These are phyloP conservation scores for Echeneis naucrates DNA, from an alignment of 2,797 vertebrate genomes.

Conservation along the genomic window DNA sequence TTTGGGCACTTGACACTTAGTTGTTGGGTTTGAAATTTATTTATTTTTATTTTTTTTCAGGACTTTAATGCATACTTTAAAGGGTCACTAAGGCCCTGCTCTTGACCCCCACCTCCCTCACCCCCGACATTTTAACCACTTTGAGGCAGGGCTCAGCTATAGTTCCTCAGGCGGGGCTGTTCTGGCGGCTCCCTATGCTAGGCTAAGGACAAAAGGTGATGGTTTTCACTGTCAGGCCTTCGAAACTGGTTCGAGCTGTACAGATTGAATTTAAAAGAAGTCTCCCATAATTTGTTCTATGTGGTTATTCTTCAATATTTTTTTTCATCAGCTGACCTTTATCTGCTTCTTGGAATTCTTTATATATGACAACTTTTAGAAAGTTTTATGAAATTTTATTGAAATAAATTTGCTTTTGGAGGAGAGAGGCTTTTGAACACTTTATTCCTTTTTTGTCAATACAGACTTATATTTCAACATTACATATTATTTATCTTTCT, in stretches of 20 bases:
- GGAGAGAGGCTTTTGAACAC: neutral
- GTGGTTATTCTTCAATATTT: neutral
- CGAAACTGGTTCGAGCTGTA: slow-evolving; percentile 23
- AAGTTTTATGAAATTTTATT: neutral
- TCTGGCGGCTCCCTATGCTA: slow-evolving; percentile 46
- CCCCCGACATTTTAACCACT: slow-evolving; percentile 51
- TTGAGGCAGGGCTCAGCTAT: slow-evolving; percentile 34
- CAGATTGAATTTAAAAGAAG: neutral
- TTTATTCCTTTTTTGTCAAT: neutral
- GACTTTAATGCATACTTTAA: slow-evolving; percentile 41
- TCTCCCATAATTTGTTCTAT: neutral
- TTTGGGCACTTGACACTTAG: slow-evolving; percentile 29
- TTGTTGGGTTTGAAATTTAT: slow-evolving; percentile 40
- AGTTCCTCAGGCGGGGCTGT: slow-evolving; percentile 52
- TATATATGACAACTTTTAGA: too few relatives aligned
- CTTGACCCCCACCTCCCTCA: slow-evolving; percentile 30
- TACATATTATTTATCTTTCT: neutral
- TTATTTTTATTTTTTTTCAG: slow-evolving; percentile 22
- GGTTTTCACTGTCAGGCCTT: slow-evolving; percentile 35
- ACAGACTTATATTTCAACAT: neutral
- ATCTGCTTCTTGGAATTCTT: neutral
- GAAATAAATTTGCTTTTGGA: neutral
- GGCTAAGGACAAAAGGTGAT: slow-evolving; percentile 49
- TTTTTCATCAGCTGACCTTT: neutral
- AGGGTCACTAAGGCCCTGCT: slow-evolving; percentile 40